Conservation (phyloP, 2,888 invertebrate species). For the Bellardia pandia region DNA sequence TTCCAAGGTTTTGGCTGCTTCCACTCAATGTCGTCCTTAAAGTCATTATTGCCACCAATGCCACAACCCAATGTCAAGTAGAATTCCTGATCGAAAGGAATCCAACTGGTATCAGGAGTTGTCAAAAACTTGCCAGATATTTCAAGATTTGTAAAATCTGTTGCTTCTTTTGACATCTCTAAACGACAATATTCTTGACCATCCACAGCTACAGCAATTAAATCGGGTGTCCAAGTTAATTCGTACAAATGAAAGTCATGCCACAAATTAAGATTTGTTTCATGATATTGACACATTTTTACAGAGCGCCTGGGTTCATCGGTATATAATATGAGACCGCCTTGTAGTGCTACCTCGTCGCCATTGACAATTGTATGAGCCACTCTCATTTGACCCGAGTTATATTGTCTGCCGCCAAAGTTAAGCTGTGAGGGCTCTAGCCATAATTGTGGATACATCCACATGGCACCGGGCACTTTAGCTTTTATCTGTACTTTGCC, state of each 20-base stretch:
- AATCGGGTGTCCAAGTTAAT: conserved; percentile 86
- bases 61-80: conserved; percentile 91
- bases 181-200: conserved; percentile 85
- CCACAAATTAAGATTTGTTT: conserved; percentile 79
- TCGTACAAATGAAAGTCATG: conserved; percentile 88
- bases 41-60: conserved; percentile 90
- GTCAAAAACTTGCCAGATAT: conserved; percentile 76
- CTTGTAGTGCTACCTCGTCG: conserved; percentile 76
- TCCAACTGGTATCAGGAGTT: conserved; percentile 85
- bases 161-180: conserved; percentile 57
- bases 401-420: conserved; percentile 86
- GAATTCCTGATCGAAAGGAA: conserved; percentile 91
- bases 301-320: conserved; percentile 77
- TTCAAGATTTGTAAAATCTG: conserved; percentile 77
- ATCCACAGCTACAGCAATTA: conserved; percentile 85
- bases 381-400: conserved; percentile 90
- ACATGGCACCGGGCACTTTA: conserved; percentile 89
- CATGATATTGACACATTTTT: conserved; percentile 77
- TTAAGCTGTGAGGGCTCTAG: conserved; percentile 87
- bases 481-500: conserved; percentile 89
- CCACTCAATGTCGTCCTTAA: conserved; percentile 85
- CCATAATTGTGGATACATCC: conserved; percentile 90
- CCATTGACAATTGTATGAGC: conserved; percentile 86
- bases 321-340: conserved; percentile 78
- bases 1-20: conserved; percentile 89